Evolutionary conservation across 2,797 vertebrate species (phyloP).

Genomic region (Sebastes minor): DNA sequence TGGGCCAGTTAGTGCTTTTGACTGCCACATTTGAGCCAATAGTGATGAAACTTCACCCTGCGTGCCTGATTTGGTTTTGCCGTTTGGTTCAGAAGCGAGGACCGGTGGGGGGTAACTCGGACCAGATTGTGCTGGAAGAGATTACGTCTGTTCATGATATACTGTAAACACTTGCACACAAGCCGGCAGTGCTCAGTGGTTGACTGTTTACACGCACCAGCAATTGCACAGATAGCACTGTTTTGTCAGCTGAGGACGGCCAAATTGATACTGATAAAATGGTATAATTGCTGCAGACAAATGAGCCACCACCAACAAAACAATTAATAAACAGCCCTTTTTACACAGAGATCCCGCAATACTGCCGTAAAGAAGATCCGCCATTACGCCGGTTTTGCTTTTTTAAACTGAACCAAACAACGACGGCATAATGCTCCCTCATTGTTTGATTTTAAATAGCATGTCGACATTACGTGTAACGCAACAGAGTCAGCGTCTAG

Average conservation of each 20-base stretch:
- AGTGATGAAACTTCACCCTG: constrained; percentile 34
- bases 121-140: constrained; percentile 20
- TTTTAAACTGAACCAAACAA: background rate
- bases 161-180: constrained; percentile 55
- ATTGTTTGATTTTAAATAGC: background rate
- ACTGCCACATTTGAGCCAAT: constrained; percentile 35
- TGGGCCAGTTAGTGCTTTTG: constrained; percentile 13
- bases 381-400: background rate
- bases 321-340: background rate
- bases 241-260: constrained; percentile 34
- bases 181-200: constrained; percentile 46
- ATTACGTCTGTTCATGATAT: constrained; percentile 29
- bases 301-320: constrained; percentile 14
- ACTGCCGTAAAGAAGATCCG: too few species aligned
- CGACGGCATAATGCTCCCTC: background rate
- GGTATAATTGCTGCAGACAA: constrained; percentile 47
- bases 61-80: background rate
- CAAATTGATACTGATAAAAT: constrained; percentile 58
- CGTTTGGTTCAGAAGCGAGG: background rate
- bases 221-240: constrained; percentile 33
- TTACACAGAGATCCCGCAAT: background rate
- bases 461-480: background rate
- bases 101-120: background rate
- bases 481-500: accelerated
- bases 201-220: constrained; percentile 63